Evolutionary conservation across 2,888 invertebrate genomes (phyloP), one percentile per base, ranked within the genome.

Genomic region (Xylota sylvarum): DNA sequence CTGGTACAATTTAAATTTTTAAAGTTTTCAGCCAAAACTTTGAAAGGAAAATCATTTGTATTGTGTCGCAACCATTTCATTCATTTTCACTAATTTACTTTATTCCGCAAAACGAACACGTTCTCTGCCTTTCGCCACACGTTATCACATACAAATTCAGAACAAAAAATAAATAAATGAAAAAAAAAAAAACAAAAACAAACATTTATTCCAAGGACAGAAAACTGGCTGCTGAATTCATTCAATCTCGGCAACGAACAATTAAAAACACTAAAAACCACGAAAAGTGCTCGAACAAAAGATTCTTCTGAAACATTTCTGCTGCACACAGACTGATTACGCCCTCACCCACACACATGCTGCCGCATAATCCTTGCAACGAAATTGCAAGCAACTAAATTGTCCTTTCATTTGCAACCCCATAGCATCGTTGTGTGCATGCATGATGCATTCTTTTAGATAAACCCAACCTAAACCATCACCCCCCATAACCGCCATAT

Each of bases 211-310:
- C 65, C 76, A 80, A 85, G 80, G 85, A 80, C 79, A 70, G 12
- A 64, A 65, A 85, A 72, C 76, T 80, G 80, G 70, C 80, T 76
- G 76, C 80, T 60, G 73, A 85, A 85, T 72, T 72, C 76, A 85
- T 85, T 85, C 80, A 86, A 86, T 86, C 81, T 86, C 73, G 46
- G 58, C 50, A 69, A 60, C 52, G 85, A 85, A 85, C 86, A 86
- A 86, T 86, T 86, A 81, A 82, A 86, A 86, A 72, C 72, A 86
- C 77, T 77, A 78, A 86, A 79, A 86, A 81, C 81, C 77, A 77
- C 81, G 67, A 82, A 86, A 86, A 82, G 72, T 78, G 62, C 77
- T 86, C 23, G 56, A 86, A 86, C 81, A 86, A 86, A 86, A 81
- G 81, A 78, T 73, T 82, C 73, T 70, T 46, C 32, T 17, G 35